A percentile compares a stretch with the other conserved stretches of the same genome.
These are phyloP conservation scores for Mesembrinibis cayennensis DNA, from an alignment of 2,113 vertebrate species.

Conservation along the genomic window DNA sequence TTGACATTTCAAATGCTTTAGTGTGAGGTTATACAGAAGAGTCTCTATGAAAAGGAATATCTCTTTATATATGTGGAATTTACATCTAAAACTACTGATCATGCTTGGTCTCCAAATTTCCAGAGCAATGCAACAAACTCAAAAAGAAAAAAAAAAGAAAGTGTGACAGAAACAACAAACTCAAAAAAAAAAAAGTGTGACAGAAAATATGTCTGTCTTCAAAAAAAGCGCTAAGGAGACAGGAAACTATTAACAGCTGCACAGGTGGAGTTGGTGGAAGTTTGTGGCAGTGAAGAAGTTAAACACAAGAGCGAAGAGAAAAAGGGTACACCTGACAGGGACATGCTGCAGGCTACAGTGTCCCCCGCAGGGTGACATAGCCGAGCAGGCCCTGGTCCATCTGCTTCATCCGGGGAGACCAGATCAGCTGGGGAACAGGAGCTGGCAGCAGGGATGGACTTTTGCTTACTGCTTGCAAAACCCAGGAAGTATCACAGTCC, in stretches of 20 bases:
- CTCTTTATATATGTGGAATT: neutral
- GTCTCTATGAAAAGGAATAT: neutral
- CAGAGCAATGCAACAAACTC: neutral
- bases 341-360: neutral
- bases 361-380: neutral
- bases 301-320: neutral
- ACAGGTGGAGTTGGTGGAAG: neutral
- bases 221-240: neutral
- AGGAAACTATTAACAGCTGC: neutral
- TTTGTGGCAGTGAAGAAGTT: neutral
- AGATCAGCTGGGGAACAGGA: neutral
- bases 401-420: neutral
- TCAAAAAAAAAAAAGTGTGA: neutral
- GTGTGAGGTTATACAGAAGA: neutral
- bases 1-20: neutral
- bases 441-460: neutral
- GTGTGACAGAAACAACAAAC: neutral
- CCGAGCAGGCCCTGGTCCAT: neutral
- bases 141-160: neutral
- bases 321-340: neutral
- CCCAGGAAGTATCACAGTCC: neutral
- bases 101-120: neutral
- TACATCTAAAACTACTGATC: neutral
- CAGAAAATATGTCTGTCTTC: neutral
- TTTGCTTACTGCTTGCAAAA: neutral